phyloP scores from a whole-genome alignment of 2,113 vertebrate genomes.

The Ictalurus punctatus region DNA sequence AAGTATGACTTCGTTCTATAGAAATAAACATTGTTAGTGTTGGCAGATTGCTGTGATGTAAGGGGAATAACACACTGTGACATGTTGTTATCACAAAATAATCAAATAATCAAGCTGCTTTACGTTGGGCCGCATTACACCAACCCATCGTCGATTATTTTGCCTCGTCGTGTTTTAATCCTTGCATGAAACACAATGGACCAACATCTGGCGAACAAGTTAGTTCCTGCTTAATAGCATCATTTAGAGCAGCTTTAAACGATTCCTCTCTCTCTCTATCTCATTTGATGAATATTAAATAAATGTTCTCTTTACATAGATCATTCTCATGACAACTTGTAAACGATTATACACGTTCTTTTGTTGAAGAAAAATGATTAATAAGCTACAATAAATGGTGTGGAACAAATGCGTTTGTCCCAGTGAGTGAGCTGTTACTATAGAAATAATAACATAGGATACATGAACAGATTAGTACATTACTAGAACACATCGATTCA shows the following conservation, averaged over 20 bases:
- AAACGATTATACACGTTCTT: background rate
- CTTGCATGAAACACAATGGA: background rate
- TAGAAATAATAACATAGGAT: background rate
- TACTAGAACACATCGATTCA: no score
- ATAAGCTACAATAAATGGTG: background rate
- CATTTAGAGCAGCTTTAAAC: no score
- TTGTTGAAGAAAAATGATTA: background rate
- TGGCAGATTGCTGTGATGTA: background rate
- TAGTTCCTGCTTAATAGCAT: background rate
- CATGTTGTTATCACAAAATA: background rate
- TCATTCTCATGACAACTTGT: no score
- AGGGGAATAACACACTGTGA: background rate
- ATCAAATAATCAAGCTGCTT: background rate
- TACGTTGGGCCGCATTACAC: background rate
- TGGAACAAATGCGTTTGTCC: background rate
- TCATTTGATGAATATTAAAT: background rate
- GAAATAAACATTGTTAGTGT: background rate
- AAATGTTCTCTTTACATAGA: background rate
- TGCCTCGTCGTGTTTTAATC: no score
- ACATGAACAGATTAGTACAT: background rate
- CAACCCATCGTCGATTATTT: no score
- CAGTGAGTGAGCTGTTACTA: background rate
- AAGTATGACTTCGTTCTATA: background rate
- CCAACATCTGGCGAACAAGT: background rate
- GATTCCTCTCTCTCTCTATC: background rate